A percentile compares a stretch with the other conserved stretches of the same genome.
phyloP scores from a whole-genome alignment of 2,113 vertebrate genomes.

The Eudyptes chrysolophus region DNA sequence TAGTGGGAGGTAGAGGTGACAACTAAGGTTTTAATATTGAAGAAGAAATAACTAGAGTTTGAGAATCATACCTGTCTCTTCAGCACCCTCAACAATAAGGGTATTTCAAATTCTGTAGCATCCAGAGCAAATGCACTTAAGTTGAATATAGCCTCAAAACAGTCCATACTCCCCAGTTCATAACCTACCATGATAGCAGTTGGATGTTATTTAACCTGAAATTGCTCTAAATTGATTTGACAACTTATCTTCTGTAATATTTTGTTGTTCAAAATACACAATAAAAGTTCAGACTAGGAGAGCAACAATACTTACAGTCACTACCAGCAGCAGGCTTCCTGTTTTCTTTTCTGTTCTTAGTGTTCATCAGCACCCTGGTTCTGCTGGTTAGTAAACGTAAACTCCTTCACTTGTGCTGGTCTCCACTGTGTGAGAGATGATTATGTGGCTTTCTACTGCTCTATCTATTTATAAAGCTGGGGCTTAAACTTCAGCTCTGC shows the following conservation, averaged over 20 bases:
- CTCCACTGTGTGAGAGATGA: neutral
- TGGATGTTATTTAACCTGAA: neutral
- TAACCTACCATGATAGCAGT: neutral
- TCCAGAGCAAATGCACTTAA: neutral
- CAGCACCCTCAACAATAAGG: neutral
- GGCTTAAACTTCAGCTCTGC: neutral
- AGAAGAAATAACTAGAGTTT: neutral
- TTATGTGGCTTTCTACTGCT: neutral
- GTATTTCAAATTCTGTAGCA: neutral
- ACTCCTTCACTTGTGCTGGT: neutral
- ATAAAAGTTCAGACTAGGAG: neutral
- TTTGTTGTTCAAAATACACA: neutral
- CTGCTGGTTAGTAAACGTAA: neutral
- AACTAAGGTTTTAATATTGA: neutral
- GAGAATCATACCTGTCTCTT: neutral
- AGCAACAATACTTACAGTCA: neutral
- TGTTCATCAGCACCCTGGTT: neutral
- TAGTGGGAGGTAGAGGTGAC: neutral
- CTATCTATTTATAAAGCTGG: neutral
- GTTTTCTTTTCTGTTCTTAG: neutral
- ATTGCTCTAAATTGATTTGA: neutral
- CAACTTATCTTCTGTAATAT: neutral
- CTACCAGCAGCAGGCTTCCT: neutral
- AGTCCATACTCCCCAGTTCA: neutral
- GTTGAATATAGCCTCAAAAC: neutral